Conservation (phyloP, 2,888 invertebrate species). For the Aleiodes alternator region DNA sequence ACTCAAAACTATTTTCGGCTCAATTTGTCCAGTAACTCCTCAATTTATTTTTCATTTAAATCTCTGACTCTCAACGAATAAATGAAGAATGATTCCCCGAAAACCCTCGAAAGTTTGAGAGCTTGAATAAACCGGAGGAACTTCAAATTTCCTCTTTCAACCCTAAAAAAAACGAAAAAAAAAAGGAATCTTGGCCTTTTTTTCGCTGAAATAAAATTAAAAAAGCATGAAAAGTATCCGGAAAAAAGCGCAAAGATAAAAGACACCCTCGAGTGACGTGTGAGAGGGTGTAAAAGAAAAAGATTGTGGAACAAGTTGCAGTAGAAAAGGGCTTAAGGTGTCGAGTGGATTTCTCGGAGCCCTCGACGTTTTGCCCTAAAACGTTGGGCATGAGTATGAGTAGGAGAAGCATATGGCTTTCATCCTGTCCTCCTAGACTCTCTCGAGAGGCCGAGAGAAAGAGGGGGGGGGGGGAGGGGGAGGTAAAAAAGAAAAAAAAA, state of each 20-base stretch:
- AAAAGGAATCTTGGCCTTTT: too few species aligned
- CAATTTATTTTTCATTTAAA: too few species aligned
- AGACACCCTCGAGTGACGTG: conserved; percentile 8
- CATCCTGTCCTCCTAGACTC: conserved; percentile 53
- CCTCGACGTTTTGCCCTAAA: conserved; percentile 31
- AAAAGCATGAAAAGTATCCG: not conserved
- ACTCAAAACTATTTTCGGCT: too few species aligned
- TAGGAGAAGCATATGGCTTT: conserved; percentile 25
- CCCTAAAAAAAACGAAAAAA: too few species aligned
- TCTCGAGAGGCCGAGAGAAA: conserved; percentile 25
- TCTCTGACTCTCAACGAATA: too few species aligned
- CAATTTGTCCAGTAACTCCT: too few species aligned
- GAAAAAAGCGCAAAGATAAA: conserved; percentile 15
- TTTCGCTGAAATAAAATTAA: not conserved
- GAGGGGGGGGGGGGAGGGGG: conserved; percentile 2
- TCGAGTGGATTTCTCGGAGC: conserved; percentile 24
- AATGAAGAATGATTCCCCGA: too few species aligned
- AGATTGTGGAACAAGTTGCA: conserved; percentile 28
- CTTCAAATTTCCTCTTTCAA: too few species aligned
- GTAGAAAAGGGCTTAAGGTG: conserved; percentile 23
- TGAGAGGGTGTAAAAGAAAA: conserved; percentile 18
- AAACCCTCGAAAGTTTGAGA: too few species aligned
- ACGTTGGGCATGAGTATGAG: conserved; percentile 42
- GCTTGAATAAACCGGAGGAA: too few species aligned
- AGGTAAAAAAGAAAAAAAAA: not conserved